phyloP scores from a whole-genome alignment of 2,888 invertebrate species.

The Elegia similella region DNA sequence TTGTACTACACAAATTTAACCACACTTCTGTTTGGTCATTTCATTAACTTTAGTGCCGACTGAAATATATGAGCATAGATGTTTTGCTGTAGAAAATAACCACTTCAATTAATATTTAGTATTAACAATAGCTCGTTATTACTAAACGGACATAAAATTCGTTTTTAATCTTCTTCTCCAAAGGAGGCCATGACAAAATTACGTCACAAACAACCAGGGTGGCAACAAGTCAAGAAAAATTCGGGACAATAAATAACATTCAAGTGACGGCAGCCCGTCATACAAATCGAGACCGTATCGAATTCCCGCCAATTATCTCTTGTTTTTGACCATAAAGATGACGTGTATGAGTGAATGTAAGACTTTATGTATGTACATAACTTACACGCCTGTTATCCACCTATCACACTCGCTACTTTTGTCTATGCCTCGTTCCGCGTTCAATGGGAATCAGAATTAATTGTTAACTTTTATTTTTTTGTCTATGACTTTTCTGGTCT shows the following conservation, averaged over 20 bases:
- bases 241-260: constrained; percentile 16
- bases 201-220: constrained; percentile 4
- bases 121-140: not conserved
- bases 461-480: constrained; percentile 36
- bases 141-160: not conserved
- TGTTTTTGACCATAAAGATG: constrained; percentile 54
- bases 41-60: too few relatives aligned
- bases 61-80: too few relatives aligned
- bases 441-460: constrained; percentile 44
- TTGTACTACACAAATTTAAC: too few relatives aligned
- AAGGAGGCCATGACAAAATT: not conserved
- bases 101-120: too few relatives aligned
- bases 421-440: constrained; percentile 31
- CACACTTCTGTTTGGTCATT: too few relatives aligned
- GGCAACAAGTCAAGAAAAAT: constrained; percentile 15
- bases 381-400: constrained; percentile 58
- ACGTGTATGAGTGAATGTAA: constrained; percentile 21
- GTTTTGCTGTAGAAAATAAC: too few relatives aligned
- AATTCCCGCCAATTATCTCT: constrained; percentile 59
- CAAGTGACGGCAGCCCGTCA: constrained; percentile 29
- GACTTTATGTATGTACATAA: constrained; percentile 54
- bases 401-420: constrained; percentile 38
- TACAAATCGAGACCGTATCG: constrained; percentile 44
- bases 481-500: constrained; percentile 27
- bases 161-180: not conserved